Base-by-base conservation (phyloP, 2,888 invertebrate genomes). In the Campoplex capitator region DNA sequence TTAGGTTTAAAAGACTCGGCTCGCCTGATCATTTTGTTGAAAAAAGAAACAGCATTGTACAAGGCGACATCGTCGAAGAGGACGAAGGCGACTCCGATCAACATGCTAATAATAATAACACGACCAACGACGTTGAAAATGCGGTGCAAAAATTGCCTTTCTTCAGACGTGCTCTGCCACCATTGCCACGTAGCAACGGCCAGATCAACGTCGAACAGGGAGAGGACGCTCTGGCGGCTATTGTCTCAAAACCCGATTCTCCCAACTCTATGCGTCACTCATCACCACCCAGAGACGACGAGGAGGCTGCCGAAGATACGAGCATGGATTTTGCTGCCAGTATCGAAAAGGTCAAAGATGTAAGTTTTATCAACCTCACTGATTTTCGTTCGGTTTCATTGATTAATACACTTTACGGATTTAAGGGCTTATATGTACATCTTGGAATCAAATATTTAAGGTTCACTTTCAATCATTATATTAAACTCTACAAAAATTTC, bases 341-440 rank as follows among this genome's bases (percentile, higher is more conserved):
- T 91, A 98, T 98, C 92, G 97, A 98, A 94, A 98, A 97, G 96
- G 98, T 98, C 79, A 98, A 98, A 96, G 98, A 98, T 95, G 98
- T 98, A 95, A 96, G 97, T 96, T 85, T 32, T 54, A 56, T 68
- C n/a, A 65, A 35, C 35, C n/a, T 38, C 38, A 84, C 84, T 62
- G 35, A 48, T 42, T 83, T 76, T 65, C 42, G 32, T 38, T 48
- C 77, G 35, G 1, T 62, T 28, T 58, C 28, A 1, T n/a, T 56
- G n/a, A 45, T 74, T 13, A 28, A 48, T 28, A 42, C 18, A 51
- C 3, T 48, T 48, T 16, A 48, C 16, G 48, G 18, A n/a, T 51
- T 51, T n/a, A 6, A 51, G 4, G 51, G 18, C 1, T 51, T 51
- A 18, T 51, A 18, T 18, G 51, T 18, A 7, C 51, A n/a, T n/a